Evolutionary conservation across 2,113 vertebrate species (phyloP).

Genomic region (Stomatorhinus ivindoensis): DNA sequence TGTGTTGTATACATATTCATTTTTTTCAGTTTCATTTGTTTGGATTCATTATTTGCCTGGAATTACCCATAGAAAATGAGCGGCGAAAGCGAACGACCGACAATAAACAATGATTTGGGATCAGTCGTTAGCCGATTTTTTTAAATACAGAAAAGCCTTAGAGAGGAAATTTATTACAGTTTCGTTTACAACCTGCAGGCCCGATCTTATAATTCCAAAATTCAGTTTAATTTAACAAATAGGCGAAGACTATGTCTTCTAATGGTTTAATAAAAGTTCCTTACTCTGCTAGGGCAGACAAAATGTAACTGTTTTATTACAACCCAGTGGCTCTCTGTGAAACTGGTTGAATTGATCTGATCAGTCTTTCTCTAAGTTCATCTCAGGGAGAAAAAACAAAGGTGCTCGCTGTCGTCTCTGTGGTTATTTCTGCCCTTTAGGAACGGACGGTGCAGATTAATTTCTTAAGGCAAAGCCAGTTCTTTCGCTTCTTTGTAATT

Average conservation of each 20-base stretch:
- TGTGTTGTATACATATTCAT: not conserved
- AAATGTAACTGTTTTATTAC: constrained; percentile 54
- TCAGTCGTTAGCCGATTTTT: constrained; percentile 48
- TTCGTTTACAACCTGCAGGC: constrained; percentile 48
- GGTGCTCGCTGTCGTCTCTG: constrained; percentile 53
- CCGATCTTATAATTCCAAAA: constrained; percentile 44
- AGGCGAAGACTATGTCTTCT: constrained; percentile 33
- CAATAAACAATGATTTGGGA: constrained; percentile 55
- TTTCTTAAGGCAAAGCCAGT: constrained; percentile 27
- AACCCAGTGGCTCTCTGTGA: constrained; percentile 23
- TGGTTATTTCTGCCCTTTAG: constrained; percentile 55
- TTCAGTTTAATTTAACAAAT: constrained; percentile 50
- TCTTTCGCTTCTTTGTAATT: constrained; percentile 63
- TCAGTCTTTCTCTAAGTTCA: constrained; percentile 60
- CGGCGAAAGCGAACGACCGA: constrained; percentile 27
- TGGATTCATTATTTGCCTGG: constrained; percentile 17
- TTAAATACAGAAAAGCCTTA: constrained; percentile 52
- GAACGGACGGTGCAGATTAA: constrained; percentile 43
- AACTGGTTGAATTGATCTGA: constrained; percentile 51
- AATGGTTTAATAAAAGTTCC: constrained; percentile 27
- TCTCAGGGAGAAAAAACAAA: constrained; percentile 48
- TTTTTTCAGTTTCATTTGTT: not conserved
- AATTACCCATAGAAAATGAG: constrained; percentile 56
- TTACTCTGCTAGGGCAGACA: constrained; percentile 42
- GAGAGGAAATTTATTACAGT: constrained; percentile 58